Evolutionary conservation across 2,888 invertebrate species (phyloP), one percentile per base, ranked within the genome.

Genomic region (Augochlorella aurata): DNA sequence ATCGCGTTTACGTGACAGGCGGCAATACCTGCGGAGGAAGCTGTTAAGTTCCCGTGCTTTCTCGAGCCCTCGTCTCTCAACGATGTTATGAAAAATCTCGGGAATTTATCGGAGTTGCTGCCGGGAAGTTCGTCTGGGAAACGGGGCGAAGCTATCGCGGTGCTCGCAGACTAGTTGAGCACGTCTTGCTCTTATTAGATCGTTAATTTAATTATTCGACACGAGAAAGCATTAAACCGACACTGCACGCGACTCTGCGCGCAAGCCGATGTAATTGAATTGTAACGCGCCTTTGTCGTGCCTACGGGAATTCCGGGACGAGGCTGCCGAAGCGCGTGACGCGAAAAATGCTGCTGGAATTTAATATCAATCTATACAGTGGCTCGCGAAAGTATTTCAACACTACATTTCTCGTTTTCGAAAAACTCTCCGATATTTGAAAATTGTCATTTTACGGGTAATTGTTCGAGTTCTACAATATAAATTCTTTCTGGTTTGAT

Each of bases 131-230:
- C 61, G 45, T 63, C 63, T 18, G 12, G 38, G 38, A 3, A 12
- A 49, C 29, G 2, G 10, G 24, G 21, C 47, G 52, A 29, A 10
- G 66, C 47, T 16, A 66, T 24, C 49, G 29, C 45, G 67, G 24
- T 47, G 61, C 21, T 10, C 29, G 21, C 58, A 16, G 24, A 9
- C 2, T 18, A 47, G 50, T 58, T 12, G 65, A 12, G 47, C 82
- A 71, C 58, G 77, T 58, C 44, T 63, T 45, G 54, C 73, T 65
- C 63, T 78, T 78, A 75, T 83, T 84, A 83, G 58, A 65, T 78
- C 50, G 70, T 72, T 83, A 73, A 84, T 81, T 81, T 76, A 78
- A 84, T 84, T 83, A 77, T 69, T 18, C 80, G 47, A 18, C 21
- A 74, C 29, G 61, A 44, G 73, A 44, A 74, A 63, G 75, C 80